phyloP scores from a whole-genome alignment of 2,797 vertebrate genomes.

The Propithecus perrieri region DNA sequence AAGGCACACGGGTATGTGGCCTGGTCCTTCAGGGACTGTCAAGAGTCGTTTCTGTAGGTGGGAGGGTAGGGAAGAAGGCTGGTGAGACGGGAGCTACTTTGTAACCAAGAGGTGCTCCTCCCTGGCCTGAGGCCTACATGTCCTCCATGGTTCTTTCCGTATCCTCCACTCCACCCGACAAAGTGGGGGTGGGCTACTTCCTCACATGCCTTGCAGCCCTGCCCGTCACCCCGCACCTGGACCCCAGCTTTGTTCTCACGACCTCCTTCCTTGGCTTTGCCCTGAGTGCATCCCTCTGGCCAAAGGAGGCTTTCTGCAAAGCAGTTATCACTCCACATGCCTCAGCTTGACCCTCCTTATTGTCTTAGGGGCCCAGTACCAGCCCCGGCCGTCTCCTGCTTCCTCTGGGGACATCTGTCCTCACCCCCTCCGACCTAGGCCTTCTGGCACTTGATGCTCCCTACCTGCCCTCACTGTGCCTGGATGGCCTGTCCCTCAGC shows the following conservation, averaged over 20 bases:
- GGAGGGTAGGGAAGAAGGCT: background rate
- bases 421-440: background rate
- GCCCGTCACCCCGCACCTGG: background rate
- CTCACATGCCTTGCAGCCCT: background rate
- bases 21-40: background rate
- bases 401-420: background rate
- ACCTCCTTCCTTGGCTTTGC: background rate
- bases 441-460: background rate
- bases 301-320: background rate
- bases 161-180: too few relatives aligned
- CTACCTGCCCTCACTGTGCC: background rate
- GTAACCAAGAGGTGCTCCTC: background rate
- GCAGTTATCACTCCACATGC: rapidly evolving
- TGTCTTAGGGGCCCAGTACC: background rate
- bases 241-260: background rate
- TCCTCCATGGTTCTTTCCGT: background rate
- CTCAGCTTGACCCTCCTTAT: background rate
- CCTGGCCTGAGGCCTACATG: background rate
- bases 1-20: background rate
- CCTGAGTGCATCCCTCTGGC: background rate
- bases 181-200: background rate
- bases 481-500: background rate
- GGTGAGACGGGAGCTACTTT: background rate
- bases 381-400: background rate
- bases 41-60: background rate